These are phyloP conservation scores for Andrena marginata DNA, from an alignment of 2,888 invertebrate genomes.

Conservation along the genomic window DNA sequence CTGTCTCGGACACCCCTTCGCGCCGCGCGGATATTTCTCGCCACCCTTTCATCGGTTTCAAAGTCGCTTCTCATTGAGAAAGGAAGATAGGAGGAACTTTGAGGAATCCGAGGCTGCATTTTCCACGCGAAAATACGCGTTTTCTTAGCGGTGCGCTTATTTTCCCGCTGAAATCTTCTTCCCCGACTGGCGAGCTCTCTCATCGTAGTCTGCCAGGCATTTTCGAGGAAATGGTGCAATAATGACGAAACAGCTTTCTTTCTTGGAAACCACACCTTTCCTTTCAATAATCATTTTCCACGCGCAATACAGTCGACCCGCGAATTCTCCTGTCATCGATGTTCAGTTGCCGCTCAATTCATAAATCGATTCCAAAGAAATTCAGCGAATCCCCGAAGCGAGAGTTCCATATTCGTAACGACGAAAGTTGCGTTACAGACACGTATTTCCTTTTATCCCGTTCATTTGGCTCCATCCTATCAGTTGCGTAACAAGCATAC, in stretches of 20 bases:
- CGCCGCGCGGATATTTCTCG: not conserved
- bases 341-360: too few relatives aligned
- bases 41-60: not conserved
- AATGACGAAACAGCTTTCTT: too few relatives aligned
- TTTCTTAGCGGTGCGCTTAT: not conserved
- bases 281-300: too few relatives aligned
- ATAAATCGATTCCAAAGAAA: too few relatives aligned
- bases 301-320: not conserved
- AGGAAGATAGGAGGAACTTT: not conserved
- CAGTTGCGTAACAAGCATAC: too few relatives aligned
- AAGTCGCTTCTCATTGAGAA: not conserved
- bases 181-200: not conserved
- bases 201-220: not conserved
- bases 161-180: constrained; percentile 7
- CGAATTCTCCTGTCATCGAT: not conserved
- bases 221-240: not conserved
- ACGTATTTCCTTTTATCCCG: too few relatives aligned
- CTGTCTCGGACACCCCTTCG: too few relatives aligned
- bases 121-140: not conserved
- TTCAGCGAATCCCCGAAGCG: too few relatives aligned
- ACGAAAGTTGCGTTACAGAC: too few relatives aligned
- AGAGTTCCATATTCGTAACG: too few relatives aligned
- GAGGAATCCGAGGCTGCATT: not conserved
- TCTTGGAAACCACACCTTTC: too few relatives aligned
- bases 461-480: too few relatives aligned